Evolutionary conservation across 1,140 invertebrate species (phyloP).

Genomic region (Drosophila bipectinata): DNA sequence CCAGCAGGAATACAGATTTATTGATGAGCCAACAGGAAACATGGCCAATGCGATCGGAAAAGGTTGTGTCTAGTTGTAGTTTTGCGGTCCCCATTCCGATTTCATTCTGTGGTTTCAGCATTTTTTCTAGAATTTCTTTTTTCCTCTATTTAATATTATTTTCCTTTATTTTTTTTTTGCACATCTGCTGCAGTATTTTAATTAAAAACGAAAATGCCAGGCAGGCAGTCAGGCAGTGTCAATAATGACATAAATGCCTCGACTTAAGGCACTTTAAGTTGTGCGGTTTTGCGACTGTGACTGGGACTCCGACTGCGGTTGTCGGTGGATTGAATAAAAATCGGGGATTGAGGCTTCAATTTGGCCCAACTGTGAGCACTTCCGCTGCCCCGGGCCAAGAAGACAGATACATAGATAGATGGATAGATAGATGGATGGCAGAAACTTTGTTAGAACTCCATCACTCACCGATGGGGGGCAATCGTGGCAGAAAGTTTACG

Average conservation of each 20-base stretch:
- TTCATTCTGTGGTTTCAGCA: slow-evolving; percentile 61
- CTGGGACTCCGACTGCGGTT: slow-evolving; percentile 13
- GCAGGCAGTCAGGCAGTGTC: slow-evolving; percentile 40
- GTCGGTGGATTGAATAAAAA: slow-evolving; percentile 32
- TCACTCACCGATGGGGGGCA: slow-evolving; percentile 13
- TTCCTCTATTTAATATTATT: neutral
- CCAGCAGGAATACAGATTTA: slow-evolving; percentile 71
- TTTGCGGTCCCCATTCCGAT: slow-evolving; percentile 15
- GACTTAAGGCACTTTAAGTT: slow-evolving; percentile 48
- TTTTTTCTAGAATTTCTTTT: slow-evolving; percentile 29
- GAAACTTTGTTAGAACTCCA: slow-evolving; percentile 41
- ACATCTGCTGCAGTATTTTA: slow-evolving; percentile 69
- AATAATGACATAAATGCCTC: slow-evolving; percentile 56
- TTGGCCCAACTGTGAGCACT: slow-evolving; percentile 26
- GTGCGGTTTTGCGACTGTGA: slow-evolving; percentile 36
- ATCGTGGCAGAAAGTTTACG: slow-evolving; percentile 11
- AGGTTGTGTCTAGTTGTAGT: slow-evolving; percentile 35
- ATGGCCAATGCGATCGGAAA: slow-evolving; percentile 55
- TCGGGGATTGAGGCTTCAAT: slow-evolving; percentile 20
- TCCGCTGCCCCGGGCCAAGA: slow-evolving; percentile 18
- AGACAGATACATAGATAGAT: neutral
- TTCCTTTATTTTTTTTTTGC: slow-evolving; percentile 8
- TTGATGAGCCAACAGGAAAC: slow-evolving; percentile 74
- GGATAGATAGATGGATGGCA: slow-evolving; percentile 22
- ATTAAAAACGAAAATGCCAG: slow-evolving; percentile 67